Evolutionary conservation across 1,140 invertebrate species (phyloP).

Genomic region (Dendroctonus ponderosae): DNA sequence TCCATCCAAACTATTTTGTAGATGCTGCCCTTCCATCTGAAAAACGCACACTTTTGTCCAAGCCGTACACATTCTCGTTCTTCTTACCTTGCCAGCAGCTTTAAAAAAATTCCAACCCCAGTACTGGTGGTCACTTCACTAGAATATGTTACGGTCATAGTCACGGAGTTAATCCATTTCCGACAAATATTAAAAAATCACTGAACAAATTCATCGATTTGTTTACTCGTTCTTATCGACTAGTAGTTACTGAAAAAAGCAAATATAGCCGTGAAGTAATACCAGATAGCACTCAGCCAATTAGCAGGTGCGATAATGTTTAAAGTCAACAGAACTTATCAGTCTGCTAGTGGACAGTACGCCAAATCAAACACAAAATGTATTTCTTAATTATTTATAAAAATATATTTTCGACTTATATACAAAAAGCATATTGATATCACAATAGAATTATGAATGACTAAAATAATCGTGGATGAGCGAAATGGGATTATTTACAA

Average conservation of each 20-base stretch:
- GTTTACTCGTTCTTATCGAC: no score
- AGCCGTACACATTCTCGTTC: not conserved
- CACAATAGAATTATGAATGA: slow-evolving; percentile 8
- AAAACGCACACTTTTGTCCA: not conserved
- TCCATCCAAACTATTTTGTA: slow-evolving; percentile 73
- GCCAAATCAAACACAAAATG: no score
- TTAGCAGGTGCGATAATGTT: no score
- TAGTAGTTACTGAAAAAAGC: no score
- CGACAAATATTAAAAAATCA: no score
- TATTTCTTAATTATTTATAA: slow-evolving; percentile 1
- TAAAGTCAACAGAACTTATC: no score
- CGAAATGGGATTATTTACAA: not conserved
- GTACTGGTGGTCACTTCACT: slow-evolving; percentile 35
- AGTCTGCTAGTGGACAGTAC: no score
- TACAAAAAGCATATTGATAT: slow-evolving; percentile 25
- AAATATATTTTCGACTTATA: slow-evolving; percentile 4
- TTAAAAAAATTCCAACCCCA: slow-evolving; percentile 35
- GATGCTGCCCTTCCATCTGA: slow-evolving; percentile 70
- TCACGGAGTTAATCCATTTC: no score
- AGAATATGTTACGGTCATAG: slow-evolving; percentile 40
- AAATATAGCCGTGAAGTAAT: no score
- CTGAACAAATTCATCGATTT: no score
- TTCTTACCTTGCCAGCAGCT: slow-evolving; percentile 35
- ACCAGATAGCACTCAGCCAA: no score
- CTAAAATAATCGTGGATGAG: not conserved